Conservation (phyloP, 2,888 invertebrate genomes). For the Rhagonycha fulva region DNA sequence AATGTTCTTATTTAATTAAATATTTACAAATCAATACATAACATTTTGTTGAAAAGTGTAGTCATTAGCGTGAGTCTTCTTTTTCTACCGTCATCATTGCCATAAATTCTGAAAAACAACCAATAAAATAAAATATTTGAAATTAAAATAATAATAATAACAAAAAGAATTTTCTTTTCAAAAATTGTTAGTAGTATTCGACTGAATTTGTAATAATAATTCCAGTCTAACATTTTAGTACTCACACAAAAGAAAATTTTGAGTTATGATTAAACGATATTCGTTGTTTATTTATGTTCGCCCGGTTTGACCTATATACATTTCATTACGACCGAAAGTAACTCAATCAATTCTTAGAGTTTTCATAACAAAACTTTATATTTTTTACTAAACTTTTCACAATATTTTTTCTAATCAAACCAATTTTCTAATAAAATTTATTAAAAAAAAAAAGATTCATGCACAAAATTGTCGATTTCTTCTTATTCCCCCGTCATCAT, state of each 20-base stretch:
- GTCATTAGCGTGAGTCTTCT: neutral
- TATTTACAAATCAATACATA: neutral
- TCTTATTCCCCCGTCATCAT: constrained; percentile 78
- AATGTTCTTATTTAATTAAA: neutral
- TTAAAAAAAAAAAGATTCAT: neutral
- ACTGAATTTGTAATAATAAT: neutral
- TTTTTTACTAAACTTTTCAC: neutral
- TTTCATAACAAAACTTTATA: neutral
- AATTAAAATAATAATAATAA: neutral
- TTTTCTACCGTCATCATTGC: neutral
- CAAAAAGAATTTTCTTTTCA: neutral
- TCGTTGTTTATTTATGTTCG: neutral
- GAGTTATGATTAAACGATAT: neutral
- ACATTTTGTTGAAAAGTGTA: neutral
- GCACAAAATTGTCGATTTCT: neutral
- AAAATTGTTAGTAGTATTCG: neutral
- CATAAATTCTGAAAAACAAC: neutral
- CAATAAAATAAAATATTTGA: neutral
- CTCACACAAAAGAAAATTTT: neutral
- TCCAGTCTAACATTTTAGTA: neutral
- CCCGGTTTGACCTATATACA: neutral
- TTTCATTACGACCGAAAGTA: neutral
- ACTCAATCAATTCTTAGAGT: neutral
- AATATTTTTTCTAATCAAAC: neutral
- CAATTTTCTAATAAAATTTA: neutral